These are phyloP conservation scores for Lobophora halterata DNA, from an alignment of 2,888 invertebrate genomes.

Conservation along the genomic window DNA sequence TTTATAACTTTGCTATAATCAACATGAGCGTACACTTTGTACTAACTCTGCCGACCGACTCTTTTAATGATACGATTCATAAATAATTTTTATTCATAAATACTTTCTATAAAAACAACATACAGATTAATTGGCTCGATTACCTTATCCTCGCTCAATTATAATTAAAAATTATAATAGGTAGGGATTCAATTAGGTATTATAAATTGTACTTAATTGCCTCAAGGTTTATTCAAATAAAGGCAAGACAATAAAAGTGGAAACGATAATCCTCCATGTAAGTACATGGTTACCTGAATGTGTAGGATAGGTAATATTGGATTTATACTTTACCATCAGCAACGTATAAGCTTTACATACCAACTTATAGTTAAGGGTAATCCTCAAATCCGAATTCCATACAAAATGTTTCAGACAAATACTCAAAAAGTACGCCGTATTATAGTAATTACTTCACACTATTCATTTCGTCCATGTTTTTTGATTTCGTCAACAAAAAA, in stretches of 20 bases:
- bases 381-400: too few species aligned
- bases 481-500: too few species aligned
- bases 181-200: slow-evolving; percentile 29
- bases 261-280: slow-evolving; percentile 41
- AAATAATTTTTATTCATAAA: slow-evolving; percentile 15
- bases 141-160: slow-evolving; percentile 30
- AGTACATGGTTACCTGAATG: too few species aligned
- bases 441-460: too few species aligned
- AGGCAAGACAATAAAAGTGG: slow-evolving; percentile 36
- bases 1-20: slow-evolving; percentile 44
- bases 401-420: too few species aligned
- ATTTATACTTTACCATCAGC: too few species aligned
- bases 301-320: too few species aligned
- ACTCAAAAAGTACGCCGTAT: too few species aligned
- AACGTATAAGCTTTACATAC: too few species aligned
- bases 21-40: slow-evolving; percentile 37
- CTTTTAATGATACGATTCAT: too few species aligned
- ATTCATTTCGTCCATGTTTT: too few species aligned
- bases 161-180: slow-evolving; percentile 28
- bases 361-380: too few species aligned
- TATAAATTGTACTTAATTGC: slow-evolving; percentile 34
- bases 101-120: slow-evolving; percentile 28
- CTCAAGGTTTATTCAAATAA: slow-evolving; percentile 31
- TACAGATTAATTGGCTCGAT: slow-evolving; percentile 31
- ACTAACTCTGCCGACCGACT: slow-evolving; percentile 20